Percentiles rank a stretch among this genome's conserved stretches.
Evolutionary conservation across 2,888 invertebrate species (phyloP).

Genomic region (Tubiluchus corallicola): DNA sequence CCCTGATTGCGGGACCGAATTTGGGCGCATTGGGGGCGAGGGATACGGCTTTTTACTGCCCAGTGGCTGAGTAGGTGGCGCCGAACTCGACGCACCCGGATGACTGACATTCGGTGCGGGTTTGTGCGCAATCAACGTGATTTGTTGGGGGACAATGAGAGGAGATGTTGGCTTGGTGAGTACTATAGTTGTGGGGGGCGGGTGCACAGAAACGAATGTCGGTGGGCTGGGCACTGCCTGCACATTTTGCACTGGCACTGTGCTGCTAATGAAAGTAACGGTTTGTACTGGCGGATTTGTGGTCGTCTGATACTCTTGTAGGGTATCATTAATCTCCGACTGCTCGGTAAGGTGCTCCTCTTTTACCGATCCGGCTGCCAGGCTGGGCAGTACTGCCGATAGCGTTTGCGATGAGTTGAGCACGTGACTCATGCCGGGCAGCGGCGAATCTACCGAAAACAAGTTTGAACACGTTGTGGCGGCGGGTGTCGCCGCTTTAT

Average conservation of each 20-base stretch:
- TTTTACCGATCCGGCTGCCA: not conserved
- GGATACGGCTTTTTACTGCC: no score
- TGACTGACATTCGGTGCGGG: not conserved
- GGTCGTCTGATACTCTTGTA: not conserved
- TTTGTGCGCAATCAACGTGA: no score
- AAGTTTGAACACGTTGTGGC: no score
- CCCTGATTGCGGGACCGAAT: not conserved
- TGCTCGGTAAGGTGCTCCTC: not conserved
- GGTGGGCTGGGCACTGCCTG: not conserved
- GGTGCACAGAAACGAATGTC: not conserved
- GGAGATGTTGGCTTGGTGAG: not conserved
- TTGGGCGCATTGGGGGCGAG: not conserved
- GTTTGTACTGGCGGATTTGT: not conserved
- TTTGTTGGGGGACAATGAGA: not conserved
- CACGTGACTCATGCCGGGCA: not conserved
- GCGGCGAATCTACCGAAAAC: not conserved
- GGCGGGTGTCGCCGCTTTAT: no score
- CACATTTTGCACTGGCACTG: not conserved
- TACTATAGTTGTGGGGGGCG: not conserved
- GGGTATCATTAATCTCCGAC: not conserved
- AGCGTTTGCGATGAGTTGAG: no score
- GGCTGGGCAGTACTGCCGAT: not conserved
- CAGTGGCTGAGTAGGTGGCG: not conserved
- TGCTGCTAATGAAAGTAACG: no score
- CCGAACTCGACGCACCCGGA: not conserved